Evolutionary conservation across 2,888 invertebrate genomes (phyloP).

Genomic region (Scaeva pyrastri): DNA sequence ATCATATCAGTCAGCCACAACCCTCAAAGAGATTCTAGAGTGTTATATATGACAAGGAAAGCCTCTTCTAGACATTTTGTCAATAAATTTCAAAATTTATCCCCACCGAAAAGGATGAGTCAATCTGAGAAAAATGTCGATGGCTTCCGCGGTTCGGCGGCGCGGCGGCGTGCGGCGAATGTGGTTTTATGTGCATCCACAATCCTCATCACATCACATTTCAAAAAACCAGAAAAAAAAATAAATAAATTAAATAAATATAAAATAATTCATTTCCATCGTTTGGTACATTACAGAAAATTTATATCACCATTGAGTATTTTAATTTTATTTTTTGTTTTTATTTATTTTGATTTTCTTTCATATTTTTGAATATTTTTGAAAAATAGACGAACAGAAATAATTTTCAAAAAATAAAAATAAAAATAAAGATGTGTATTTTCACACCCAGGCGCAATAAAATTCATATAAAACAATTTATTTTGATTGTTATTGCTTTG

Average conservation of each 20-base stretch:
- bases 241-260: neutral
- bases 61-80: slow-evolving; percentile 58
- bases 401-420: neutral
- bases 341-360: neutral
- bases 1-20: neutral
- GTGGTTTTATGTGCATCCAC: neutral
- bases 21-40: slow-evolving; percentile 7
- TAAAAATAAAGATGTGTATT: slow-evolving; percentile 20
- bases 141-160: neutral
- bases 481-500: slow-evolving; percentile 50
- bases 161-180: neutral
- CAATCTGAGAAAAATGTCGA: slow-evolving; percentile 29
- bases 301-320: slow-evolving; percentile 32
- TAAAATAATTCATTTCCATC: slow-evolving; percentile 36
- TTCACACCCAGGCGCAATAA: slow-evolving; percentile 41
- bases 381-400: slow-evolving; percentile 1
- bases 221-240: too few species aligned
- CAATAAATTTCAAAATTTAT: slow-evolving; percentile 60
- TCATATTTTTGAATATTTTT: neutral
- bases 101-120: slow-evolving; percentile 41
- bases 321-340: slow-evolving; percentile 19
- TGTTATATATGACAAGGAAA: slow-evolving; percentile 28
- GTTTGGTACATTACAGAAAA: slow-evolving; percentile 38
- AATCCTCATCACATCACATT: neutral
- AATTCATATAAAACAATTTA: slow-evolving; percentile 45